Evolutionary conservation across 2,888 invertebrate species (phyloP).

Genomic region (Spilosoma lubricipeda): DNA sequence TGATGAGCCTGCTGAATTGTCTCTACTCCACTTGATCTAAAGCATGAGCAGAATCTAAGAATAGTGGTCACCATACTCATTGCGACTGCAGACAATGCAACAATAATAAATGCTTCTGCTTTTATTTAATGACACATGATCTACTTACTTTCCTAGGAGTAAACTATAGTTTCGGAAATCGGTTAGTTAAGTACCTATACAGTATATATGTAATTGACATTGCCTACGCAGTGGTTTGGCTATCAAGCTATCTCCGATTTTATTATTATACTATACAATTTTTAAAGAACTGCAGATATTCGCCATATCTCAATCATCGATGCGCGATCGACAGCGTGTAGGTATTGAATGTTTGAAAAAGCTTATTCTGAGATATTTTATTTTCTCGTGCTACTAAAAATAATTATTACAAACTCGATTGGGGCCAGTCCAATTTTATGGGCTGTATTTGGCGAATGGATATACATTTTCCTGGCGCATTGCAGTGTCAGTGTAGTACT

Average conservation of each 20-base stretch:
- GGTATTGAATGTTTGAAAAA: slow-evolving; percentile 41
- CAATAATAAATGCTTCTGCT: too few relatives aligned
- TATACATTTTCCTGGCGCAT: slow-evolving; percentile 50
- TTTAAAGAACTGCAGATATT: slow-evolving; percentile 15
- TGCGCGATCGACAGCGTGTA: slow-evolving; percentile 19
- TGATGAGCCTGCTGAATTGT: too few relatives aligned
- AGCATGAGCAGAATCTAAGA: too few relatives aligned
- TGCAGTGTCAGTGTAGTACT: slow-evolving; percentile 39
- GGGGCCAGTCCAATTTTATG: slow-evolving; percentile 44
- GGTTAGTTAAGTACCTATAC: too few relatives aligned
- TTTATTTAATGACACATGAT: too few relatives aligned
- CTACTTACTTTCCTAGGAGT: not conserved
- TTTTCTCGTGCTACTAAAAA: slow-evolving; percentile 46
- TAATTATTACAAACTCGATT: slow-evolving; percentile 43
- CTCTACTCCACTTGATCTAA: too few relatives aligned
- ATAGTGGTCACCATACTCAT: too few relatives aligned
- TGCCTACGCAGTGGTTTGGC: not conserved
- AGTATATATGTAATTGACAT: too few relatives aligned
- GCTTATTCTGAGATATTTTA: slow-evolving; percentile 40
- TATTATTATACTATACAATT: not conserved
- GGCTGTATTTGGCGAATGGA: slow-evolving; percentile 51
- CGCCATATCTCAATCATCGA: slow-evolving; percentile 39
- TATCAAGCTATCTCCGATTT: not conserved
- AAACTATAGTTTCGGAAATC: too few relatives aligned
- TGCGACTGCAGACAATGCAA: too few relatives aligned